These are phyloP conservation scores for Acleris cristana DNA, from an alignment of 2,888 invertebrate species.

Conservation along the genomic window DNA sequence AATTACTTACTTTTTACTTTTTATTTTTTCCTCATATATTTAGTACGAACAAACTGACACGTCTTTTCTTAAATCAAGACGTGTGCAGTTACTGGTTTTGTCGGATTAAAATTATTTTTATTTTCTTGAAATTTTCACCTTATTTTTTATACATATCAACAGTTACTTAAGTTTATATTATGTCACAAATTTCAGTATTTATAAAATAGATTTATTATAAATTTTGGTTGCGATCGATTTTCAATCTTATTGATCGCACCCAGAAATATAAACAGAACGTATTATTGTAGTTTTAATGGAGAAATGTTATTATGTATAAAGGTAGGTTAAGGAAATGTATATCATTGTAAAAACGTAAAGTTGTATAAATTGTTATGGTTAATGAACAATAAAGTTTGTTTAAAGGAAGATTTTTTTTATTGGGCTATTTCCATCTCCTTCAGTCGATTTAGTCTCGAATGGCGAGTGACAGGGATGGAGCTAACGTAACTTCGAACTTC, in stretches of 20 bases:
- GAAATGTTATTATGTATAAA: conserved; percentile 32
- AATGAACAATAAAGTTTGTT: conserved; percentile 37
- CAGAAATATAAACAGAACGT: conserved; percentile 53
- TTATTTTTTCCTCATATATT: not conserved
- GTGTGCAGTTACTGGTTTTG: conserved; percentile 46
- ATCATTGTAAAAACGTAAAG: conserved; percentile 37
- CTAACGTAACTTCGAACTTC: too few species aligned
- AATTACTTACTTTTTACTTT: too few species aligned
- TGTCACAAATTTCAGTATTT: conserved; percentile 42
- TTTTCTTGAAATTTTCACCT: conserved; percentile 5
- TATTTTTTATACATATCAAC: conserved; percentile 9
- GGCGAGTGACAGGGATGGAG: too few species aligned
- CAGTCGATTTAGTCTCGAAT: too few species aligned
- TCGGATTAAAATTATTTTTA: conserved; percentile 10
- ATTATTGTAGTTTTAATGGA: conserved; percentile 42
- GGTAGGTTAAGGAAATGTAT: conserved; percentile 29
- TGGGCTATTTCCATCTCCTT: too few species aligned
- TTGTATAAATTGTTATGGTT: conserved; percentile 38
- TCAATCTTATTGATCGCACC: conserved; percentile 72
- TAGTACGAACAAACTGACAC: conserved; percentile 55
- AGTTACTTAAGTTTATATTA: conserved; percentile 24
- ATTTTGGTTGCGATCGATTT: conserved; percentile 80
- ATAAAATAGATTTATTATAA: conserved; percentile 39
- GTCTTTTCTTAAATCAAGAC: conserved; percentile 69
- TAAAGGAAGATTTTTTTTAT: conserved; percentile 22